A percentile compares a stretch with the other conserved stretches of the same genome.
Evolutionary conservation across 2,113 vertebrate species (phyloP).

Genomic region (Glaucidium brasilianum): DNA sequence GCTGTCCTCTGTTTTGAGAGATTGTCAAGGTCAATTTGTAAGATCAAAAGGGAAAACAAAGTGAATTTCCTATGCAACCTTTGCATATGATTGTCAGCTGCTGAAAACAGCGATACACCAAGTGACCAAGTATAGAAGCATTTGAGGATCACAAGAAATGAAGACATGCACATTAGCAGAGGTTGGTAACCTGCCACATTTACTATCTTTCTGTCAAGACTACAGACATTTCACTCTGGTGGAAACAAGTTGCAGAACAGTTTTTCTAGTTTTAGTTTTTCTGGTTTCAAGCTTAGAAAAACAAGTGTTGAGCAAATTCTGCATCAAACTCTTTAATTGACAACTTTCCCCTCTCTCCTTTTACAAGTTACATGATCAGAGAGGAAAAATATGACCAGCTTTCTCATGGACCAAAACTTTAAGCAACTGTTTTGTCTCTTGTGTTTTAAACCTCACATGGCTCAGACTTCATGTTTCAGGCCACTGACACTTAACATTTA

Average conservation of each 20-base stretch:
- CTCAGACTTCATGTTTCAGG: not conserved
- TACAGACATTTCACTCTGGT: not conserved
- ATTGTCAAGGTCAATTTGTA: not conserved
- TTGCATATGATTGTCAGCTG: not conserved
- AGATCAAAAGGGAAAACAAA: not conserved
- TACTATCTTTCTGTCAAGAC: not conserved
- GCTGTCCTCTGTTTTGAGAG: not conserved
- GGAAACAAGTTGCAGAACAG: not conserved
- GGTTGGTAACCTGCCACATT: not conserved
- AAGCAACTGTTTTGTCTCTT: not conserved
- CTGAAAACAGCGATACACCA: not conserved
- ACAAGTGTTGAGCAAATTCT: not conserved
- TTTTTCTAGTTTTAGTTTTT: not conserved
- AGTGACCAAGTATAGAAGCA: rapidly evolving
- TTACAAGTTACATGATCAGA: not conserved
- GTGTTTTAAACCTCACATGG: not conserved
- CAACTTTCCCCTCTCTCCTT: not conserved
- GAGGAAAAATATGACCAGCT: not conserved
- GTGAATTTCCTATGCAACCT: not conserved
- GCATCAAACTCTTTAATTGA: not conserved
- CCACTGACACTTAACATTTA: not conserved
- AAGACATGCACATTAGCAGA: not conserved
- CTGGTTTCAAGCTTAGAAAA: not conserved
- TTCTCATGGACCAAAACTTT: not conserved
- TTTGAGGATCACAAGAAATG: not conserved